Percentiles rank a stretch among this genome's conserved stretches.
Conservation (phyloP, 1,140 invertebrate genomes). For the Chironomus striatipennis region DNA sequence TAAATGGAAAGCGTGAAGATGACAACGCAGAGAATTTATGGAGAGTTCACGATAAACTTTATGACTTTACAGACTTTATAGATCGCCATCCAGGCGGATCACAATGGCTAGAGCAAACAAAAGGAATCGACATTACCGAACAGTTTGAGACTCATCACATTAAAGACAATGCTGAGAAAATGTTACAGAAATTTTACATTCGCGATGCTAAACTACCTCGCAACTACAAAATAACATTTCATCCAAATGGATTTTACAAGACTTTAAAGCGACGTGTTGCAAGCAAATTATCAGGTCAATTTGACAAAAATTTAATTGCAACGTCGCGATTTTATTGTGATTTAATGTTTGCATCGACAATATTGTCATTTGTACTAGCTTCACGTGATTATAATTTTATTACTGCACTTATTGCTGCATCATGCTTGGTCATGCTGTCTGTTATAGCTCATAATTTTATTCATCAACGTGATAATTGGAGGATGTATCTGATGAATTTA, state of each 20-base stretch:
- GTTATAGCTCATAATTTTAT: conserved; percentile 72
- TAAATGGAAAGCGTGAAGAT: conserved; percentile 47
- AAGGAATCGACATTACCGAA: conserved; percentile 65
- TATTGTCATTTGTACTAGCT: neutral
- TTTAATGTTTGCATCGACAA: neutral
- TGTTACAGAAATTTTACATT: conserved; percentile 52
- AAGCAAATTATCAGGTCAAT: neutral
- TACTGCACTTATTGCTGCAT: conserved; percentile 42
- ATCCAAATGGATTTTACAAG: conserved; percentile 56
- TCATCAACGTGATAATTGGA: conserved; percentile 68
- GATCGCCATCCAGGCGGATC: conserved; percentile 57
- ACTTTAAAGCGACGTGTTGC: conserved; percentile 49
- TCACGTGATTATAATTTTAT: neutral
- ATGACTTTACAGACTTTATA: conserved; percentile 55
- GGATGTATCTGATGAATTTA: conserved; percentile 74
- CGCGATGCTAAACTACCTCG: conserved; percentile 45
- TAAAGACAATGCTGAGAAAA: conserved; percentile 40
- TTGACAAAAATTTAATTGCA: neutral
- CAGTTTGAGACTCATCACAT: conserved; percentile 56
- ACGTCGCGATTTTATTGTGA: neutral
- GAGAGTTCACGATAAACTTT: conserved; percentile 57
- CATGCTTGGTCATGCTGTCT: conserved; percentile 47
- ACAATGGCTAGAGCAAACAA: conserved; percentile 55
- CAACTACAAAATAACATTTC: conserved; percentile 53
- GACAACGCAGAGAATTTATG: conserved; percentile 59